A percentile compares a stretch with the other conserved stretches of the same genome.
Conservation (phyloP, 2,113 vertebrate species). For the Pelvicachromis taeniatus region DNA sequence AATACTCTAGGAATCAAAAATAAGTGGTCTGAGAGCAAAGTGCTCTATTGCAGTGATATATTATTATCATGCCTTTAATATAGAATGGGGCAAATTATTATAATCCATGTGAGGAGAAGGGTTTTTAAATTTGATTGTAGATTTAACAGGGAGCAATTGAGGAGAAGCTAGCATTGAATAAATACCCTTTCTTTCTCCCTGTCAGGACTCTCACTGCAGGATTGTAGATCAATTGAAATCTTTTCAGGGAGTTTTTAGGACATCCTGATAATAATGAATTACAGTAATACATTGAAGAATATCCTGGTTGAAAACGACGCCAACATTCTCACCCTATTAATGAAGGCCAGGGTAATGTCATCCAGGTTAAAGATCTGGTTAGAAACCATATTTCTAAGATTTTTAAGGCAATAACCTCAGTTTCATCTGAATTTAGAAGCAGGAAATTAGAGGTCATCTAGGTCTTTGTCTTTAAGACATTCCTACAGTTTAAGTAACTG, state of each 20-base stretch:
- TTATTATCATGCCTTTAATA: no score
- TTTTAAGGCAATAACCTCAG: neutral
- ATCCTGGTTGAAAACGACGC: accelerated
- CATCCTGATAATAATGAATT: neutral
- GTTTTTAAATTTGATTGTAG: neutral
- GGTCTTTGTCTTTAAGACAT: neutral
- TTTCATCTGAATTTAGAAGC: neutral
- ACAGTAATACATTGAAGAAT: neutral
- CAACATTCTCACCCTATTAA: neutral
- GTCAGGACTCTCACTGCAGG: neutral
- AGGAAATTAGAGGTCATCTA: neutral
- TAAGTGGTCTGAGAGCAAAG: no score
- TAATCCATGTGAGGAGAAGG: neutral
- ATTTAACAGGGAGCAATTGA: neutral
- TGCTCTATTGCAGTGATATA: no score
- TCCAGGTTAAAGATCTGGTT: neutral
- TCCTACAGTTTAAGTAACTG: neutral
- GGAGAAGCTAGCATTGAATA: neutral
- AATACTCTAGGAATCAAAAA: no score
- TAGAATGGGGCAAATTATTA: accelerated
- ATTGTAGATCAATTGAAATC: neutral
- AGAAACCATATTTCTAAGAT: neutral
- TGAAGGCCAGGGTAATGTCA: neutral
- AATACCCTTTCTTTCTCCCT: neutral
- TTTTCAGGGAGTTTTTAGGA: neutral